Evolutionary conservation across 2,888 invertebrate genomes (phyloP).

Genomic region (Acanthosepion esculentum): DNA sequence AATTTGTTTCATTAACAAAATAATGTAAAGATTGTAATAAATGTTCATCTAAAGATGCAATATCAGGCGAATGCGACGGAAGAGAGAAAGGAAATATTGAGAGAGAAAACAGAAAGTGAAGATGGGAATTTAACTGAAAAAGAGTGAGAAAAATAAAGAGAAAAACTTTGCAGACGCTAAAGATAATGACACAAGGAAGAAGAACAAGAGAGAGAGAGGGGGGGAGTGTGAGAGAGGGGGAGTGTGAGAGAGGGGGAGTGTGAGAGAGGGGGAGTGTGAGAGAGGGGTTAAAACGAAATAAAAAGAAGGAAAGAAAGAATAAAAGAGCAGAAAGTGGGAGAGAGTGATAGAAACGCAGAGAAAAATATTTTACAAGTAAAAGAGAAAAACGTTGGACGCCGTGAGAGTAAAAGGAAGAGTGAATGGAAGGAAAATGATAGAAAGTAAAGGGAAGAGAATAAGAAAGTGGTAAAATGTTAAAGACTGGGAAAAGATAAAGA

Average conservation of each 20-base stretch:
- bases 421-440: background rate
- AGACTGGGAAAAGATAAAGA: too few species aligned
- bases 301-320: too few species aligned
- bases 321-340: background rate
- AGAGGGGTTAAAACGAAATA: background rate
- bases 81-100: background rate
- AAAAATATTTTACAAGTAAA: background rate
- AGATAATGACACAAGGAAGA: too few species aligned
- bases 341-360: background rate
- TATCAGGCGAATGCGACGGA: background rate
- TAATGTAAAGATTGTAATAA: too few species aligned
- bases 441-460: too few species aligned
- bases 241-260: background rate
- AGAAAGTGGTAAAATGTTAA: too few species aligned
- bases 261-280: background rate
- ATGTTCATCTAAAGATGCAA: too few species aligned
- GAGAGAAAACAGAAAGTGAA: background rate
- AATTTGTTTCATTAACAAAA: too few species aligned
- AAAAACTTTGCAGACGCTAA: background rate
- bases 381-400: background rate
- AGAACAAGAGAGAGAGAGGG: background rate
- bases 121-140: background rate
- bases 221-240: background rate
- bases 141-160: background rate
- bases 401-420: background rate